Evolutionary conservation across 2,113 vertebrate species (phyloP).

Genomic region (Eonycteris spelaea): DNA sequence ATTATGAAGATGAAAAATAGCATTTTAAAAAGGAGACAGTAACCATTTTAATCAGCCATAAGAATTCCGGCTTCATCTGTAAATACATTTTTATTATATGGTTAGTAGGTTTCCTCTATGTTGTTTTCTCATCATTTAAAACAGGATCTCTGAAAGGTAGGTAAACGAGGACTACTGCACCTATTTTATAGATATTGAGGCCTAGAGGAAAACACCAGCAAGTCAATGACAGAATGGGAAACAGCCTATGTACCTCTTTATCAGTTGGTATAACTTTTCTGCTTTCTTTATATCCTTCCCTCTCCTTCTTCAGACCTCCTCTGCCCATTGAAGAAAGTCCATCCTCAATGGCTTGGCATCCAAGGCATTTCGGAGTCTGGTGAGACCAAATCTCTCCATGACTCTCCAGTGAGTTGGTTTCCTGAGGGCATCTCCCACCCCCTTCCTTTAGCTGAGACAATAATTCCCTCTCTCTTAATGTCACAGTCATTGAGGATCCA

Average conservation of each 20-base stretch:
- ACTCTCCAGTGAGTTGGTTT: not conserved
- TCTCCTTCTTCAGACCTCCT: not conserved
- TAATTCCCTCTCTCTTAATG: not conserved
- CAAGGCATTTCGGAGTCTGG: not conserved
- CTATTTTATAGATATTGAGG: not conserved
- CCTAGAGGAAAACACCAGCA: not conserved
- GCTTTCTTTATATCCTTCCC: not conserved
- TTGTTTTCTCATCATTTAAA: not conserved
- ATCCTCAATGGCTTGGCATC: not conserved
- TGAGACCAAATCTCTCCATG: not conserved
- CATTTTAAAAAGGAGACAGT: not conserved
- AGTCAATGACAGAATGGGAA: not conserved
- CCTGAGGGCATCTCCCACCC: not conserved
- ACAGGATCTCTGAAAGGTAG: not conserved
- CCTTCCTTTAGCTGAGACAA: not conserved
- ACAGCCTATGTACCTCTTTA: not conserved
- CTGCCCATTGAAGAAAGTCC: not conserved
- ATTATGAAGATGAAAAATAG: not conserved
- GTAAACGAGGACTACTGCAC: not conserved
- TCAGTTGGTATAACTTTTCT: not conserved
- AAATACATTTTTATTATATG: not conserved
- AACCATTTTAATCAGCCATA: not conserved
- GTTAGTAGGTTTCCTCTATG: not conserved
- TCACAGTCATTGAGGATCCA: not conserved
- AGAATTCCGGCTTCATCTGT: not conserved